Conservation (phyloP, 2,888 invertebrate genomes). For the Hypomecis atomaria region DNA sequence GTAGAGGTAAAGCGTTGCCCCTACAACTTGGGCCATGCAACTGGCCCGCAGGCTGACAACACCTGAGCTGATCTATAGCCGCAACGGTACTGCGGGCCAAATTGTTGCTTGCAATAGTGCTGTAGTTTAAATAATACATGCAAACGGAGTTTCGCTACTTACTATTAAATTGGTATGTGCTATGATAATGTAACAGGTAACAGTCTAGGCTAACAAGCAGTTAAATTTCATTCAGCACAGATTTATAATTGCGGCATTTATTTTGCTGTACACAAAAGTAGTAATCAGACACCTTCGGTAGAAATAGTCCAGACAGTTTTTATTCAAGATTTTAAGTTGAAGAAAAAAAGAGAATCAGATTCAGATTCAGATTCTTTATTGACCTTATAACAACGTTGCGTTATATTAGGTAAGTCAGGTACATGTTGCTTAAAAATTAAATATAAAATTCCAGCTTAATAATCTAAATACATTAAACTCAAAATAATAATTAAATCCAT, state of each 20-base stretch:
- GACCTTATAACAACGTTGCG: no score
- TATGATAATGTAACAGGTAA: slow-evolving; percentile 16
- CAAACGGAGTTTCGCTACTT: slow-evolving; percentile 30
- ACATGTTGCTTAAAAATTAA: no score
- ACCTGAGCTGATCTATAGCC: slow-evolving; percentile 80
- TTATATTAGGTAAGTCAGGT: no score
- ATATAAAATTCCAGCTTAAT: no score
- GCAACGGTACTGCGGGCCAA: slow-evolving; percentile 80
- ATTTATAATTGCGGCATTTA: slow-evolving; percentile 1
- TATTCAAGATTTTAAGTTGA: not conserved
- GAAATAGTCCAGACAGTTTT: not conserved
- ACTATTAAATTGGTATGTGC: slow-evolving; percentile 23
- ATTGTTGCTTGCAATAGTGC: slow-evolving; percentile 77
- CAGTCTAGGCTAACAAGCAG: slow-evolving; percentile 22
- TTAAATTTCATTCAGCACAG: slow-evolving; percentile 13
- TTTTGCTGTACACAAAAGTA: not conserved
- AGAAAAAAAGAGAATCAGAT: no score
- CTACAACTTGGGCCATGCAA: slow-evolving; percentile 51
- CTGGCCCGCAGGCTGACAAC: slow-evolving; percentile 77
- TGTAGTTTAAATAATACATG: slow-evolving; percentile 65
- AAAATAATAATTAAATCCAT: no score
- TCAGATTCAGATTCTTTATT: no score
- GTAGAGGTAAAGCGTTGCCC: not conserved
- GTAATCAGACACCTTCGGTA: not conserved
- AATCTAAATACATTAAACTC: no score